phyloP scores from a whole-genome alignment of 92 coral and sea anemone species.

The Porites lobata region DNA sequence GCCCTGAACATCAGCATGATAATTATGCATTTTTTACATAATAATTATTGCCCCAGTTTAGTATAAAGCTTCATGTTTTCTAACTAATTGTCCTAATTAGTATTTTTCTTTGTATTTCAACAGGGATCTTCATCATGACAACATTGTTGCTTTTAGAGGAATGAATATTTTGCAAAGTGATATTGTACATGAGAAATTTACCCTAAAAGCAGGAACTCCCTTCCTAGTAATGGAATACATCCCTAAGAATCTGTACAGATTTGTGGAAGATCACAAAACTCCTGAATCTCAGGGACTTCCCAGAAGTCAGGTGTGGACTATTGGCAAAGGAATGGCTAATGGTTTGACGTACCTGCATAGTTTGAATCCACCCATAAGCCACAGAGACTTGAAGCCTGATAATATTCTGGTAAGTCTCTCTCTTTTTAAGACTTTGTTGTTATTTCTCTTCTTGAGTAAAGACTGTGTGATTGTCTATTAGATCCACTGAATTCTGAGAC shows the following conservation, averaged over 20 bases:
- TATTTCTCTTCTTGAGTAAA: no score
- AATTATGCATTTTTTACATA: no score
- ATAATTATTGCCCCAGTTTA: background rate
- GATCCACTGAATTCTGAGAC: no score
- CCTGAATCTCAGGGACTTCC: conserved; percentile 94
- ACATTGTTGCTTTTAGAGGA: conserved; percentile 98
- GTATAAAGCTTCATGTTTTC: background rate
- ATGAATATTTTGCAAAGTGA: conserved; percentile 80
- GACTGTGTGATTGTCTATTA: no score
- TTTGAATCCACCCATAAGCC: conserved; percentile 83
- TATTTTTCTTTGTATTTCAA: background rate
- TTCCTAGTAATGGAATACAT: conserved; percentile 97
- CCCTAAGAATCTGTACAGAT: conserved; percentile 84
- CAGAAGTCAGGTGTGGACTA: conserved; percentile 91
- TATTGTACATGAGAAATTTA: conserved; percentile 39
- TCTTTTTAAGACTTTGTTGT: background rate
- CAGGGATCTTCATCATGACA: conserved; percentile 96
- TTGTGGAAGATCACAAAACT: conserved; percentile 88
- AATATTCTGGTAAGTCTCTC: conserved; percentile 83
- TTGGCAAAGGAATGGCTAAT: conserved; percentile 88
- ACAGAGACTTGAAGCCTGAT: conserved; percentile 96
- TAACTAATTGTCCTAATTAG: background rate
- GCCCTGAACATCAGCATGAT: no score
- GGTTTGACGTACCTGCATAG: conserved; percentile 93
- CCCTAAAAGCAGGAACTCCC: conserved; percentile 69